Evolutionary conservation across 2,888 invertebrate species (phyloP).

Genomic region (Silvanus unidentatus): DNA sequence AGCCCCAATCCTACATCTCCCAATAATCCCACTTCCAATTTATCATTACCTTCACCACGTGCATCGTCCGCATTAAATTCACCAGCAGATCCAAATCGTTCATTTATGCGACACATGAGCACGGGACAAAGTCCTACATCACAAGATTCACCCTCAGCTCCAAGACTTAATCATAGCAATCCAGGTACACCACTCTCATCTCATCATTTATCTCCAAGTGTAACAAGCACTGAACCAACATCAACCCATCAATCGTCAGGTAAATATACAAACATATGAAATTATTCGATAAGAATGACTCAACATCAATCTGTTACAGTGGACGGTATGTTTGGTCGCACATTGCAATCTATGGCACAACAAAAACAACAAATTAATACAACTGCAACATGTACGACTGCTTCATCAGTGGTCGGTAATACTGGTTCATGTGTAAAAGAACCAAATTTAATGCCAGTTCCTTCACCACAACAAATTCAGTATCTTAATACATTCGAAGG

Average conservation of each 20-base stretch:
- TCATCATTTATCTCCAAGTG: conserved; percentile 54
- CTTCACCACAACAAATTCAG: conserved; percentile 93
- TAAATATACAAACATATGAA: conserved; percentile 20
- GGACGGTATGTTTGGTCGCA: conserved; percentile 60
- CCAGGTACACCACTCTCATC: conserved; percentile 66
- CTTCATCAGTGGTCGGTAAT: conserved; percentile 35
- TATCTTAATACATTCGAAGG: conserved; percentile 94
- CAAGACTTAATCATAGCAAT: conserved; percentile 59
- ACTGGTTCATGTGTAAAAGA: conserved; percentile 52
- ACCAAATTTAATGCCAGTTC: conserved; percentile 90
- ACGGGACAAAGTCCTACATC: conserved; percentile 58
- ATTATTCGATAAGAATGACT: no score
- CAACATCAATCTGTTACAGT: no score
- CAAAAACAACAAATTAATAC: conserved; percentile 51
- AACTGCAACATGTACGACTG: conserved; percentile 38
- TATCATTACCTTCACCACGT: conserved; percentile 69
- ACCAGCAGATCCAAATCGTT: conserved; percentile 58
- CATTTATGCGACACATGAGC: conserved; percentile 51
- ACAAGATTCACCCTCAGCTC: conserved; percentile 55
- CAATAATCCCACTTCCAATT: conserved; percentile 63
- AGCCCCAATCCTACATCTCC: conserved; percentile 70
- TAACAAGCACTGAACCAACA: conserved; percentile 44
- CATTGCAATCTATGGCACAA: conserved; percentile 58
- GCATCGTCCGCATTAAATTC: conserved; percentile 65
- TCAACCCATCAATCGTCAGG: conserved; percentile 44